Evolutionary conservation across 2,797 vertebrate species (phyloP).

Genomic region (Spheniscus humboldti): DNA sequence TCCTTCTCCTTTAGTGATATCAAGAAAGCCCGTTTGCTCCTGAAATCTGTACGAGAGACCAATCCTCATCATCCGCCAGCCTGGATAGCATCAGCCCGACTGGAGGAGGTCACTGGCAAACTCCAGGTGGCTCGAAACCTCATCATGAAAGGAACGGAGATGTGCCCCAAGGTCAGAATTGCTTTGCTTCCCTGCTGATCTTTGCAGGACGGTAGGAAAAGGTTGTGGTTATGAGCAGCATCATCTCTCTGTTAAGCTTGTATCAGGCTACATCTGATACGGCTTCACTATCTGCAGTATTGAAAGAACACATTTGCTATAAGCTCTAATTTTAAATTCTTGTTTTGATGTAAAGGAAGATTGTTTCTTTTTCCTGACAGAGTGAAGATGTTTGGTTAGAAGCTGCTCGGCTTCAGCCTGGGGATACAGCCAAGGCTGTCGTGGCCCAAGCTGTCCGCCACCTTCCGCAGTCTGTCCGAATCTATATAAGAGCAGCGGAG

Average conservation of each 20-base stretch:
- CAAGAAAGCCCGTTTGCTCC: slow-evolving; percentile 93
- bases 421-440: slow-evolving; percentile 96
- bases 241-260: neutral
- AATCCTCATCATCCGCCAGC: slow-evolving; percentile 97
- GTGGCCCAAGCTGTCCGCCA: slow-evolving; percentile 98
- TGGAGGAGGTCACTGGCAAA: slow-evolving; percentile 97
- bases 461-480: slow-evolving; percentile 92
- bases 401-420: slow-evolving; percentile 94
- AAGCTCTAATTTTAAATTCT: neutral
- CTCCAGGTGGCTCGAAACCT: slow-evolving; percentile 95
- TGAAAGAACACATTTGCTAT: neutral
- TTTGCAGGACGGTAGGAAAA: neutral
- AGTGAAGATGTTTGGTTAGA: slow-evolving; percentile 99
- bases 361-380: slow-evolving; percentile 58
- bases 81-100: slow-evolving; percentile 95
- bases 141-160: slow-evolving; percentile 99
- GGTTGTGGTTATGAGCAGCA: neutral
- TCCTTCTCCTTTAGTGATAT: slow-evolving; percentile 83
- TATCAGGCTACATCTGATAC: neutral
- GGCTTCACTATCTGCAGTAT: neutral
- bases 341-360: neutral
- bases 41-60: slow-evolving; percentile 97
- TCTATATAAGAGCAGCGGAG: slow-evolving; percentile 96
- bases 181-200: neutral
- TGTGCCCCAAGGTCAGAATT: slow-evolving; percentile 93